Evolutionary conservation across 2,113 vertebrate genomes (phyloP), one percentile per base, ranked within the genome.

Genomic region (Toxotes jaculatrix): DNA sequence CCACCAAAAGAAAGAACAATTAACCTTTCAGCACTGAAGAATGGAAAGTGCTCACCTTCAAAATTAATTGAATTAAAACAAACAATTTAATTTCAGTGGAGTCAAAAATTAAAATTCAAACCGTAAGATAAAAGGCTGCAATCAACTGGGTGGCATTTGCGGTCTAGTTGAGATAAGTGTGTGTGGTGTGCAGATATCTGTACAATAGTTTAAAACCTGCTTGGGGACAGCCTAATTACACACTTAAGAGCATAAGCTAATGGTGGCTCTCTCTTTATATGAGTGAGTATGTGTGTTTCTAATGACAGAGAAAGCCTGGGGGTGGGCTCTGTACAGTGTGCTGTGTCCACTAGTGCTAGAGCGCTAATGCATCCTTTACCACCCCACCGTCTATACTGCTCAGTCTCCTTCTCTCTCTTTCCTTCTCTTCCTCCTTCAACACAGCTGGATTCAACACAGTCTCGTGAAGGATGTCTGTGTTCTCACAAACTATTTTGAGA

Each of bases 211-310:
- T 79, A 85, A 89, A 93, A 87, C 74, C 78, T 89, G 92, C 90
- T 91, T 76, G 83, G 89, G 90, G 88, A 92, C 74, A 86, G 89
- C 59, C 81, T 93, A 92, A 93, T 92, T 93, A 93, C 86, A 92
- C 89, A 91, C 79, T 92, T 91, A 91, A 85, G 82, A 89, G 90
- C 77, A 88, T 90, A 88, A 85, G 88, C 86, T 93, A 91, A 94
- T 93, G 80, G 81, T 65, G 82, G 65, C 40, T 43, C 11, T 74
- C 66, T 84, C 80, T 78, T 73, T 82, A 53, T 72, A 74, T 71
- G 82, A 57, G 80, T 62, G 69, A 80, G 63, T 65, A 49, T 87
- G 90, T 86, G 89, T 87, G 85, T 84, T 83, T 83, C 82, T 92
- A 90, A 92, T 90, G 91, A 87, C 84, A 88, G 71, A 79, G 79